Conservation (phyloP, 2,113 vertebrate species). For the Falco punctatus region DNA sequence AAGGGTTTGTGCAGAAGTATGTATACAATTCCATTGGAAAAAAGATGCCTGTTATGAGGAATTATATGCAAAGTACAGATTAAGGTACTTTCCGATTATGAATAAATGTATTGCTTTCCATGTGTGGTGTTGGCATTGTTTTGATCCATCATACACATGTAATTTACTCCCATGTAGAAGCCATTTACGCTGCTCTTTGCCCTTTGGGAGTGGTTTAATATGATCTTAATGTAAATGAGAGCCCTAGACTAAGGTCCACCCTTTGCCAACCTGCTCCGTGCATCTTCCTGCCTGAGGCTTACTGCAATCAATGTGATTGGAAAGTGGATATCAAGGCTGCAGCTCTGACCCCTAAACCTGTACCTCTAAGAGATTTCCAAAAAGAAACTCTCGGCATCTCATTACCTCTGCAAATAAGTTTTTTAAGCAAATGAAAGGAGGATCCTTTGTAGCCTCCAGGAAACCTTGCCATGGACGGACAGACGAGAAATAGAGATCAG, state of each 20-base stretch:
- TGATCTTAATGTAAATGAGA: slow-evolving; percentile 24
- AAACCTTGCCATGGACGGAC: neutral
- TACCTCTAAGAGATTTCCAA: neutral
- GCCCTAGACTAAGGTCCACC: neutral
- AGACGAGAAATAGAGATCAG: slow-evolving; percentile 26
- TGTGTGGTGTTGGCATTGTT: neutral
- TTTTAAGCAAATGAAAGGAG: neutral
- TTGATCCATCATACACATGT: neutral
- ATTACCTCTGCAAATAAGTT: neutral
- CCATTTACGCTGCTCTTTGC: neutral
- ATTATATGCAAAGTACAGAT: neutral
- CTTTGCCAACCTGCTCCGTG: neutral
- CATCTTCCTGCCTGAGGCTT: neutral
- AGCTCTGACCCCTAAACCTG: neutral
- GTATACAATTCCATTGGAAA: neutral
- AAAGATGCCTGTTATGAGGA: neutral
- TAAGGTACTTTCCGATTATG: neutral
- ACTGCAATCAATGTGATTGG: neutral
- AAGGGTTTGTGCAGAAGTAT: neutral
- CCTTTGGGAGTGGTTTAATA: slow-evolving; percentile 26
- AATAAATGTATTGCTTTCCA: neutral
- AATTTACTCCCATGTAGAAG: slow-evolving; percentile 18
- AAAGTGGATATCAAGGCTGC: neutral
- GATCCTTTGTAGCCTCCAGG: neutral
- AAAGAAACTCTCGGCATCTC: neutral